Evolutionary conservation across 2,113 vertebrate genomes (phyloP).

Genomic region (Chaetops frenatus): DNA sequence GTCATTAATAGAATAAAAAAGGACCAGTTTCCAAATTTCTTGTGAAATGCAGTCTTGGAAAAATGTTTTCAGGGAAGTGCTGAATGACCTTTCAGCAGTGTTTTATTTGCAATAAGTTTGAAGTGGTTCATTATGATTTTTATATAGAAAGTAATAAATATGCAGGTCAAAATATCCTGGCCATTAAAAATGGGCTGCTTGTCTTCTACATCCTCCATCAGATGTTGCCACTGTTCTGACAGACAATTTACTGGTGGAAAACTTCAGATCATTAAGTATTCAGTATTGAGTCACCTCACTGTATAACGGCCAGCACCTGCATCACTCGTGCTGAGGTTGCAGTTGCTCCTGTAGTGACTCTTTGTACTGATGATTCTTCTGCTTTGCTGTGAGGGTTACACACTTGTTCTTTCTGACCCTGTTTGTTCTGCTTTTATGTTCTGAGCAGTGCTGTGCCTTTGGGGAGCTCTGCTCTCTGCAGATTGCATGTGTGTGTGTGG

Average conservation of each 20-base stretch:
- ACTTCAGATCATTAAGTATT: background rate
- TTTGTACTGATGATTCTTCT: background rate
- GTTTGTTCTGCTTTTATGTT: background rate
- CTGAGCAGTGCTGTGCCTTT: background rate
- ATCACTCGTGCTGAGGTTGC: background rate
- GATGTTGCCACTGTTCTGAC: background rate
- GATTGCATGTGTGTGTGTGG: fast-evolving
- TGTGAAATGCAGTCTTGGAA: background rate
- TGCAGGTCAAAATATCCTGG: background rate
- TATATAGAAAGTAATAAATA: background rate
- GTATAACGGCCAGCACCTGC: background rate
- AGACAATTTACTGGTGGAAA: background rate
- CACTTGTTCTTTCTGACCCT: background rate
- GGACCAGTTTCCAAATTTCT: background rate
- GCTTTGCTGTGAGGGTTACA: background rate
- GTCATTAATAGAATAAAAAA: background rate
- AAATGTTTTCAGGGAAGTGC: background rate
- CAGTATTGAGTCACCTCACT: background rate
- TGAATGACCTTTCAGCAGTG: background rate
- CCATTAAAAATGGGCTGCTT: background rate
- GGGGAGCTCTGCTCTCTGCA: background rate
- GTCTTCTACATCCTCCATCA: fast-evolving
- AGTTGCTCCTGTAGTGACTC: background rate
- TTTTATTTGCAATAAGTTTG: background rate
- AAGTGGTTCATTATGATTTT: background rate